A percentile compares a stretch with the other conserved stretches of the same genome.
These are phyloP conservation scores for Monopterus albus DNA, from an alignment of 2,113 vertebrate species.

Conservation along the genomic window DNA sequence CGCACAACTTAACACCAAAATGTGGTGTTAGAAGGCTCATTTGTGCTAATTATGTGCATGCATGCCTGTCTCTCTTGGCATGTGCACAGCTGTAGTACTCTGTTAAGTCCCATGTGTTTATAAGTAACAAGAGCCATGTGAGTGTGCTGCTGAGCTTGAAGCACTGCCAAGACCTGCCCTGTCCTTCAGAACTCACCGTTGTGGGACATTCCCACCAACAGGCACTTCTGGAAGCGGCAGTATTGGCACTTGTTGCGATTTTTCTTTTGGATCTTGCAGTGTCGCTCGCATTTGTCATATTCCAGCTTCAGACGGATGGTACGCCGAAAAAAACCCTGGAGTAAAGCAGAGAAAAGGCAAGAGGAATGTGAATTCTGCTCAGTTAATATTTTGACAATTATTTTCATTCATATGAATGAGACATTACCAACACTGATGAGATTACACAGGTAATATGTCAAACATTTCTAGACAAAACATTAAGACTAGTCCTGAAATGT, in stretches of 20 bases:
- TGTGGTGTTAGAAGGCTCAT: constrained; percentile 20
- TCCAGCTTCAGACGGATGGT: constrained; percentile 94
- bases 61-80: constrained; percentile 2
- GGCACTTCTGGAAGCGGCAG: constrained; percentile 99
- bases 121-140: constrained; percentile 12
- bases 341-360: neutral
- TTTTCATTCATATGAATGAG: neutral
- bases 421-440: too few species aligned
- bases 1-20: constrained; percentile 16
- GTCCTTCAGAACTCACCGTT: constrained; percentile 88
- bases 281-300: constrained; percentile 92
- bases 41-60: constrained; percentile 27
- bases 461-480: neutral
- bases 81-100: constrained; percentile 3
- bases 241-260: constrained; percentile 99
- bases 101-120: constrained; percentile 14
- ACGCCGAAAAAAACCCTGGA: constrained; percentile 93
- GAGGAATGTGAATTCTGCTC: neutral
- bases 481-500: neutral
- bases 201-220: constrained; percentile 98
- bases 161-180: neutral
- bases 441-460: neutral
- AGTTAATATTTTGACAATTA: too few species aligned
- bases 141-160: neutral
- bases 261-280: constrained; percentile 98